These are phyloP conservation scores for Tarsius wallacei DNA, from an alignment of 2,797 vertebrate genomes.

Conservation along the genomic window DNA sequence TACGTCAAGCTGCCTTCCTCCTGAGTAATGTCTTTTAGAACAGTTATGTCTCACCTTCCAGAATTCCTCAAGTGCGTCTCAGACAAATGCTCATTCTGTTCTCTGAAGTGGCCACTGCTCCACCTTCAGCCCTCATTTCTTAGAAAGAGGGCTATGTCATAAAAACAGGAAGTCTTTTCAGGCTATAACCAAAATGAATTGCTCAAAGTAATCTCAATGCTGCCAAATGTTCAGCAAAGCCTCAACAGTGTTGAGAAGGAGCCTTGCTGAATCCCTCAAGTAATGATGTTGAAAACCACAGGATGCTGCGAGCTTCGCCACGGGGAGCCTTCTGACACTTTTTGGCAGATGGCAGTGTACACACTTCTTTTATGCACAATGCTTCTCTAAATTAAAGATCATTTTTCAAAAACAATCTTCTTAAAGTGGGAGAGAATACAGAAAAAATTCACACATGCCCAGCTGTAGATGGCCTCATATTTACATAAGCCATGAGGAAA, in stretches of 20 bases:
- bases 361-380: constrained; percentile 72
- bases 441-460: constrained; percentile 16
- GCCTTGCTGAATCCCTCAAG: constrained; percentile 47
- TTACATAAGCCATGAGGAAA: constrained; percentile 68
- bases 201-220: constrained; percentile 67
- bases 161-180: constrained; percentile 71
- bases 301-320: constrained; percentile 30
- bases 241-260: constrained; percentile 70
- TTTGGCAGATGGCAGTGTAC: constrained; percentile 77
- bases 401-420: constrained; percentile 82
- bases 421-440: constrained; percentile 3
- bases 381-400: constrained; percentile 82
- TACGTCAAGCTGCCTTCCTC: not conserved
- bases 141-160: not conserved
- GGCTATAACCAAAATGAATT: constrained; percentile 73
- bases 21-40: not conserved
- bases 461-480: constrained; percentile 58
- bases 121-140: rapidly evolving
- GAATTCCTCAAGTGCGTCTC: not conserved
- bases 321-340: constrained; percentile 73
- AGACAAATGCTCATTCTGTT: not conserved
- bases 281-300: constrained; percentile 73
- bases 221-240: constrained; percentile 75
- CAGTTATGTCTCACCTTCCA: not conserved
- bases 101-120: not conserved